These are phyloP conservation scores for Turritopsis dohrnii DNA, from an alignment of 30 jellyfish, hydroid and myxozoan genomes.

Conservation along the genomic window DNA sequence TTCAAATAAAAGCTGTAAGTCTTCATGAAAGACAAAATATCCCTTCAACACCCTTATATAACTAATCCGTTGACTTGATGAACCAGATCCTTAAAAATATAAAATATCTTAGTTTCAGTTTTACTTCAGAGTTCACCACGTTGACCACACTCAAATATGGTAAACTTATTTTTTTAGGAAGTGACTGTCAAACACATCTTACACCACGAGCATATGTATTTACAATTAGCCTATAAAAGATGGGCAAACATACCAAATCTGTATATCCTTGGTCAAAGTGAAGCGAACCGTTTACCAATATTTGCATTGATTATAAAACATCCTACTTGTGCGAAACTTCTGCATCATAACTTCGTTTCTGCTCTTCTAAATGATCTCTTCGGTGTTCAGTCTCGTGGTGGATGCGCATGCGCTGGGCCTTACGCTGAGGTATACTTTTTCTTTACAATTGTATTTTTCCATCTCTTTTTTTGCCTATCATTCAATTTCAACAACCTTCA, in stretches of 20 bases:
- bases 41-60: too few species aligned
- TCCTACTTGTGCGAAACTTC: slow-evolving; percentile 17
- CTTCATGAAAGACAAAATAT: too few species aligned
- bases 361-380: slow-evolving; percentile 42
- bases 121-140: too few species aligned
- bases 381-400: slow-evolving; percentile 57
- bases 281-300: slow-evolving; percentile 39
- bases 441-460: not conserved
- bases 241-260: slow-evolving; percentile 29
- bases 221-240: slow-evolving; percentile 4
- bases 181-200: slow-evolving; percentile 14
- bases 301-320: slow-evolving; percentile 33
- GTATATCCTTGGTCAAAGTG: slow-evolving; percentile 25
- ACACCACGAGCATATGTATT: slow-evolving; percentile 12
- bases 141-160: too few species aligned
- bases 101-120: too few species aligned
- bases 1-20: slow-evolving; percentile 42
- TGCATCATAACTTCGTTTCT: slow-evolving; percentile 43
- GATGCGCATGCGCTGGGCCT: slow-evolving; percentile 61
- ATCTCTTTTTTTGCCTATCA: too few species aligned
- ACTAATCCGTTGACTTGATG: not conserved
- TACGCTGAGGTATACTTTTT: slow-evolving; percentile 39
- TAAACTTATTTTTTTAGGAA: not conserved
- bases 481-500: too few species aligned
- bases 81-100: too few species aligned